Percentiles rank a stretch among this genome's conserved stretches.
Conservation (phyloP, 2,888 invertebrate species). For the Andrena trimmerana region DNA sequence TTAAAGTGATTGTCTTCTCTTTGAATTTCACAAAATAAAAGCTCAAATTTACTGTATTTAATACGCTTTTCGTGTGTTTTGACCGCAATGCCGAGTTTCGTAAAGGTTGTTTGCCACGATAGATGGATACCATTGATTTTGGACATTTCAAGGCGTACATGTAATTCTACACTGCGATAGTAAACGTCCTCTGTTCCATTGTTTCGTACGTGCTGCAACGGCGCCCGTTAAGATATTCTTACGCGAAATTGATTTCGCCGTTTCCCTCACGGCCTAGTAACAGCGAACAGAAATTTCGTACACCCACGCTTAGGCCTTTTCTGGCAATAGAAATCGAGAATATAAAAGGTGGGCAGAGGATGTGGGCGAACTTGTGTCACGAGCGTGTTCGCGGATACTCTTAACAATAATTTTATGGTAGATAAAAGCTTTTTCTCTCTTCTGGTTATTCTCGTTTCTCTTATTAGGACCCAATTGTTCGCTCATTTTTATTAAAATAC, state of each 20-base stretch:
- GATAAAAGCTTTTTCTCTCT: not conserved
- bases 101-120: not conserved
- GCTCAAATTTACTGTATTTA: not conserved
- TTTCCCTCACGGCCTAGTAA: slow-evolving; percentile 49
- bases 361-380: slow-evolving; percentile 56
- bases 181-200: not conserved
- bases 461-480: not conserved
- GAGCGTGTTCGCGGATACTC: not conserved
- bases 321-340: slow-evolving; percentile 44
- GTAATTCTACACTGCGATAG: not conserved
- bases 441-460: not conserved
- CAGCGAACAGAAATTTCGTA: slow-evolving; percentile 56
- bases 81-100: not conserved
- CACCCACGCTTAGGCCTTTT: slow-evolving; percentile 56
- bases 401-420: slow-evolving; percentile 42
- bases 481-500: no score
- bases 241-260: slow-evolving; percentile 35
- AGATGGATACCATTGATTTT: not conserved
- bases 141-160: not conserved
- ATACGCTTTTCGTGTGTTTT: not conserved
- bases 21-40: no score
- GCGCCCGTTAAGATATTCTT: slow-evolving; percentile 12
- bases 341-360: slow-evolving; percentile 55
- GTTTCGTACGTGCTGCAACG: slow-evolving; percentile 10
- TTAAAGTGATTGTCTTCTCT: no score